A percentile compares a stretch with the other conserved stretches of the same genome.
phyloP scores from a whole-genome alignment of 64 coral and sea anemone genomes.

The Porites lutea region DNA sequence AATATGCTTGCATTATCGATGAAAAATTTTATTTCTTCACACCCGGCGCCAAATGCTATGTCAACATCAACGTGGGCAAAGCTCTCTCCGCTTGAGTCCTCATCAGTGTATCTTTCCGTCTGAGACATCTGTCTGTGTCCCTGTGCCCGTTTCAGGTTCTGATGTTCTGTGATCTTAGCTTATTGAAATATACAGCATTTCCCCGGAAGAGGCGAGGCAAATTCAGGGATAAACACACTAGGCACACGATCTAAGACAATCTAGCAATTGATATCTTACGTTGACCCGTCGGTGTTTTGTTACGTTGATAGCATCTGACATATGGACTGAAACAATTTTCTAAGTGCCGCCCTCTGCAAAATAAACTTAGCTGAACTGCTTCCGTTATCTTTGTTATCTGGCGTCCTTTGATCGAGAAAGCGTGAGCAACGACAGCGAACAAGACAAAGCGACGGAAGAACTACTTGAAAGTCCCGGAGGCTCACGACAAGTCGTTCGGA shows the following conservation, averaged over 20 bases:
- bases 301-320: too few species aligned
- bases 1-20: too few species aligned
- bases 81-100: too few species aligned
- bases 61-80: too few species aligned
- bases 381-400: not conserved
- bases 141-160: slow-evolving; percentile 2
- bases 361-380: not conserved
- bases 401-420: not conserved
- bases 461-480: not conserved
- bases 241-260: not conserved
- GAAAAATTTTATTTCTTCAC: too few species aligned
- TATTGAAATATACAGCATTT: not conserved
- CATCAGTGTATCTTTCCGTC: too few species aligned
- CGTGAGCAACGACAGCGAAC: not conserved
- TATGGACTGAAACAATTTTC: too few species aligned
- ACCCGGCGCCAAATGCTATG: too few species aligned
- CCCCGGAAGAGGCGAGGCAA: slow-evolving; percentile 16
- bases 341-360: not conserved
- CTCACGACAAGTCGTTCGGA: not conserved
- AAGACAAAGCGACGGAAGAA: not conserved
- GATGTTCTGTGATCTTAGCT: not conserved
- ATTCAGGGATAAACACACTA: not conserved
- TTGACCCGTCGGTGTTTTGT: too few species aligned
- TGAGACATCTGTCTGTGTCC: not conserved
- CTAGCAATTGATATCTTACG: not conserved